Evolutionary conservation across 2,113 vertebrate genomes (phyloP).

Genomic region (Gobio gobio): DNA sequence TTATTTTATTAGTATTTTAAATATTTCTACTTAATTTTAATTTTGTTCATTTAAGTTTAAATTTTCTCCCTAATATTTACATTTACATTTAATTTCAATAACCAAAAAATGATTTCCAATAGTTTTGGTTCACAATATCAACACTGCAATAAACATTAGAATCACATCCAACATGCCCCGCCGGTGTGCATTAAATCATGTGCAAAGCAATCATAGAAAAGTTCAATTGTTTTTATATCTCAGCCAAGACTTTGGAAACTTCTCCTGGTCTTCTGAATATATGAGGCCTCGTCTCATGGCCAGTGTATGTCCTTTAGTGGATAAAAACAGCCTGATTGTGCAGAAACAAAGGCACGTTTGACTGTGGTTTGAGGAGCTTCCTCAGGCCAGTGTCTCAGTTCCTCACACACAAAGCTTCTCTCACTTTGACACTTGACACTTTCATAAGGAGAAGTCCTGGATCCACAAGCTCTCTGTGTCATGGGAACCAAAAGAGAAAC

Average conservation of each 20-base stretch:
- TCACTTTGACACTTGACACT: neutral
- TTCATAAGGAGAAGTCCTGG: neutral
- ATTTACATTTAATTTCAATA: neutral
- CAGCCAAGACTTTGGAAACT: neutral
- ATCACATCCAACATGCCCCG: neutral
- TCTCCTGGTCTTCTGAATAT: neutral
- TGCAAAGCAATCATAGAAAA: neutral
- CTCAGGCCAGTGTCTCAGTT: constrained; percentile 2
- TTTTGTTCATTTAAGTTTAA: neutral
- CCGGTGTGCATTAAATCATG: neutral
- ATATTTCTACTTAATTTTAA: neutral
- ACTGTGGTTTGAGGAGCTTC: neutral
- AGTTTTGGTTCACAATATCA: neutral
- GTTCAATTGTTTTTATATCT: neutral
- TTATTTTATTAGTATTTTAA: neutral
- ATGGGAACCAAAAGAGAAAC: neutral
- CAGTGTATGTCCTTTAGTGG: too few relatives aligned
- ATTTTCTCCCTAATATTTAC: neutral
- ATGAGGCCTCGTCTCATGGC: neutral
- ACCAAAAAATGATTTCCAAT: neutral
- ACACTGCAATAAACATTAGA: neutral
- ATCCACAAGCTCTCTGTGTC: neutral
- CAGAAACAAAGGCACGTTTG: neutral
- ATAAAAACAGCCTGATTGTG: neutral
- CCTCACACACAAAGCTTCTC: neutral